Conservation (phyloP, 2,888 invertebrate species). For the Mactromeris polynyma region DNA sequence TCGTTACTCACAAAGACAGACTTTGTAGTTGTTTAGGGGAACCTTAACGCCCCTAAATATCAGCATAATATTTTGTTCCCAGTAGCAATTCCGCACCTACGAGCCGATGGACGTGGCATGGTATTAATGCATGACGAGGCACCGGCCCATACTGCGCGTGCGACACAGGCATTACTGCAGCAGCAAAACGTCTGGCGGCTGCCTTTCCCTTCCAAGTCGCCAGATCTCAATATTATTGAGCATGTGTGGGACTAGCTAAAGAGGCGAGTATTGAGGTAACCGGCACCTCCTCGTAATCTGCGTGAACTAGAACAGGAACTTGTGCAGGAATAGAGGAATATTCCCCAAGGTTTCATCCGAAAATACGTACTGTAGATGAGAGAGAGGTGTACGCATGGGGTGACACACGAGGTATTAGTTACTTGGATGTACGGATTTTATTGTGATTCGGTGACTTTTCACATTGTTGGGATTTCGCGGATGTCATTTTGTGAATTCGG, state of each 20-base stretch:
- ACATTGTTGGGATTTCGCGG: no score
- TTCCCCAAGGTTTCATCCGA: no score
- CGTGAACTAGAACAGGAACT: conserved; percentile 23
- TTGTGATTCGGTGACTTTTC: no score
- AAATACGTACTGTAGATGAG: no score
- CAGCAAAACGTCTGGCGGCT: conserved; percentile 11
- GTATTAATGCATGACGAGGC: conserved; percentile 17
- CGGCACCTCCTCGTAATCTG: conserved; percentile 4
- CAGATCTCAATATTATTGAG: background rate
- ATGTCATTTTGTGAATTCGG: no score
- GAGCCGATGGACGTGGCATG: conserved; percentile 24
- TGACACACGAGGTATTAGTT: no score
- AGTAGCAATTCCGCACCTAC: conserved; percentile 21
- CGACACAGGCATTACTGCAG: background rate
- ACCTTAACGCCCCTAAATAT: background rate
- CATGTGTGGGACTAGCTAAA: background rate
- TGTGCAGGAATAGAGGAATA: no score
- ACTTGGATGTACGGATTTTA: no score
- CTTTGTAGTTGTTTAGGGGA: background rate
- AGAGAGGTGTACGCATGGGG: no score
- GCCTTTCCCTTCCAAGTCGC: background rate
- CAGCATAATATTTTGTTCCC: conserved; percentile 20
- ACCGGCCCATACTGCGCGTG: conserved; percentile 10
- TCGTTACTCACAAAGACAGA: background rate
- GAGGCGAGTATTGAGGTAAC: conserved; percentile 15